Evolutionary conservation across 35 echinoderm and acorn worm genomes (phyloP), one percentile per base, ranked within the genome.

Genomic region (Ophioderma brevispina): DNA sequence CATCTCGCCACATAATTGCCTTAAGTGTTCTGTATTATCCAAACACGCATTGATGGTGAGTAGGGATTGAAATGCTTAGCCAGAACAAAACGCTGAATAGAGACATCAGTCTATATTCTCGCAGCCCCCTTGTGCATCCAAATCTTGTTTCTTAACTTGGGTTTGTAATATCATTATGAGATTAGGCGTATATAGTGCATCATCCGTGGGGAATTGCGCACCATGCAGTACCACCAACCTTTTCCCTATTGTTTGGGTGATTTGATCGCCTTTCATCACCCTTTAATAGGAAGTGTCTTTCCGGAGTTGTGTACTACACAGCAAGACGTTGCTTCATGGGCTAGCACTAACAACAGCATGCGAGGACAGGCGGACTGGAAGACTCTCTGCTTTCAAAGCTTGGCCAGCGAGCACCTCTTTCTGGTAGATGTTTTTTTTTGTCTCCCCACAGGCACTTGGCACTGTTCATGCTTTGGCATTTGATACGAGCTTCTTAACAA

Each of bases 111-210:
- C 59, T 70, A 25, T 70, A 70, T 70, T 70, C 15, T 70, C 59
- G n/a, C 59, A 70, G 59, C 59, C 59, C 59, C 59, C 59, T 13
- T 70, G 59, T 70, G 59, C 59, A 13, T 70, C 59, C 5, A 70
- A 70, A 18, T 70, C 59, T 70, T 70, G 59, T 70, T 30, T 70
- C 59, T 70, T 70, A 70, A 30, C 59, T 70, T 25, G 28, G n/a
- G 28, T 70, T 70, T 70, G 59, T 70, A 70, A 13, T 70, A 70
- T 70, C 59, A 70, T 70, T 70, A 70, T 70, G 59, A 70, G 59
- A 70, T 70, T 70, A 70, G 59, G 1, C 59, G 23, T 70, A 70
- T 70, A 18, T 70, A 15, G 59, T 30, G 59, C 59, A 70, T 70
- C 59, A 25, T 70, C 59, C 59, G n/a, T 70, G 59, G 59, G 59